Conservation (phyloP, 2,797 vertebrate species). For the Loris lydekkerianus region DNA sequence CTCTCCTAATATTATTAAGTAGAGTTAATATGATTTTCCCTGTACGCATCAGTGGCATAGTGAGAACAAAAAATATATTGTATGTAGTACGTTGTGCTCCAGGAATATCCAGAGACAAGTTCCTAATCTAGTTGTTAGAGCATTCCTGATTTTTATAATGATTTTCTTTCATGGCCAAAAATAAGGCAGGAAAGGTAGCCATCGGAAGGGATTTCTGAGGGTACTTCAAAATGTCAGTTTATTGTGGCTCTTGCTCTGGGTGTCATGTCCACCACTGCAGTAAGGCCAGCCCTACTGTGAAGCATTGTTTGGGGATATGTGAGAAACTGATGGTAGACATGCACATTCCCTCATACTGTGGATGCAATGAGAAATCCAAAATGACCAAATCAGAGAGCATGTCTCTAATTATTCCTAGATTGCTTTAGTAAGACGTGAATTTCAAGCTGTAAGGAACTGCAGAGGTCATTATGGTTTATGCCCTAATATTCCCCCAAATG, state of each 20-base stretch:
- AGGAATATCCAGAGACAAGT: conserved; percentile 38
- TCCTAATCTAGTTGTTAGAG: conserved; percentile 5
- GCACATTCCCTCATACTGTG: background rate
- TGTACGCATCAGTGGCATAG: background rate
- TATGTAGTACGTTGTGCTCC: background rate
- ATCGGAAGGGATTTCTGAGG: conserved; percentile 4
- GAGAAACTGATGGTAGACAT: background rate
- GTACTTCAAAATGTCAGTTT: background rate
- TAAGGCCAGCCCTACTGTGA: background rate
- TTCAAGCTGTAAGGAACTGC: background rate
- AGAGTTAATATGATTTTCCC: background rate
- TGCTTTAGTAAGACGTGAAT: conserved; percentile 5
- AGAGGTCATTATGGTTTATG: background rate
- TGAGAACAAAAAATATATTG: background rate
- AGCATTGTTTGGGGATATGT: background rate
- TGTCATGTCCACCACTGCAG: background rate
- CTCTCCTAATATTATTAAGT: background rate
- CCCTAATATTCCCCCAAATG: background rate
- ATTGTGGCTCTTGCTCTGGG: background rate
- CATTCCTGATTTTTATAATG: background rate
- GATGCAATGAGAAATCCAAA: background rate
- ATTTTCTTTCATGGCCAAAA: conserved; percentile 29
- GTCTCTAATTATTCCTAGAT: background rate
- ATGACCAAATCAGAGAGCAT: background rate
- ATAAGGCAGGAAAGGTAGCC: background rate